phyloP scores from a whole-genome alignment of 2,888 invertebrate genomes.

The Nineta flava region DNA sequence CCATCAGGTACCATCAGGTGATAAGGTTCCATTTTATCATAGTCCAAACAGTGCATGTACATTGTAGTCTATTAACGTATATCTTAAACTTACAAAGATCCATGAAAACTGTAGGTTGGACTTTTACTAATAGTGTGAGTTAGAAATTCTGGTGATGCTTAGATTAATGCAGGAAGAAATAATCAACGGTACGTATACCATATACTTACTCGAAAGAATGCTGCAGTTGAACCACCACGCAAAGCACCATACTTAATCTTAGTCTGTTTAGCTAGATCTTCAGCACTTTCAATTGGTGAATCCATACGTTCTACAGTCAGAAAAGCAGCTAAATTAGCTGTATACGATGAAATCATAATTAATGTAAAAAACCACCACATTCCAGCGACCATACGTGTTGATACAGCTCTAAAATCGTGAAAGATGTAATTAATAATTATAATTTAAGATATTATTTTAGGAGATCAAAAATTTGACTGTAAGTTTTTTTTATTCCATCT shows the following conservation, averaged over 20 bases:
- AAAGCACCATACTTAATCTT: slow-evolving; percentile 94
- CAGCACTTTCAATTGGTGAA: slow-evolving; percentile 87
- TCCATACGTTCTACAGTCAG: slow-evolving; percentile 87
- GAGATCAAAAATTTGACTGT: not conserved
- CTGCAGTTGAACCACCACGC: slow-evolving; percentile 83
- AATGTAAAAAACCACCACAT: slow-evolving; percentile 95
- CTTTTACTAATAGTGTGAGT: too few species aligned
- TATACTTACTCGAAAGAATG: slow-evolving; percentile 74
- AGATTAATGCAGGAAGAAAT: not conserved
- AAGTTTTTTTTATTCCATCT: not conserved
- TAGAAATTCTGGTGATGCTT: too few species aligned
- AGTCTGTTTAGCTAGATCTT: slow-evolving; percentile 90
- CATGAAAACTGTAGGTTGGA: too few species aligned
- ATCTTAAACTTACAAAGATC: too few species aligned
- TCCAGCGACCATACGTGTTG: slow-evolving; percentile 77
- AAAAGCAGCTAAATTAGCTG: slow-evolving; percentile 89
- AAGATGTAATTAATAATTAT: not conserved
- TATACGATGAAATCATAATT: slow-evolving; percentile 93
- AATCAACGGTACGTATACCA: not conserved
- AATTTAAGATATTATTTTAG: not conserved
- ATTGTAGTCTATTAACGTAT: too few species aligned
- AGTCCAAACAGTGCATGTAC: too few species aligned
- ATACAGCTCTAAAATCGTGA: slow-evolving; percentile 51
- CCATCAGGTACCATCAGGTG: too few species aligned
- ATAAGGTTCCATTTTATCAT: too few species aligned